Evolutionary conservation across 2,888 invertebrate genomes (phyloP).

Genomic region (Caenorhabditis sinica): DNA sequence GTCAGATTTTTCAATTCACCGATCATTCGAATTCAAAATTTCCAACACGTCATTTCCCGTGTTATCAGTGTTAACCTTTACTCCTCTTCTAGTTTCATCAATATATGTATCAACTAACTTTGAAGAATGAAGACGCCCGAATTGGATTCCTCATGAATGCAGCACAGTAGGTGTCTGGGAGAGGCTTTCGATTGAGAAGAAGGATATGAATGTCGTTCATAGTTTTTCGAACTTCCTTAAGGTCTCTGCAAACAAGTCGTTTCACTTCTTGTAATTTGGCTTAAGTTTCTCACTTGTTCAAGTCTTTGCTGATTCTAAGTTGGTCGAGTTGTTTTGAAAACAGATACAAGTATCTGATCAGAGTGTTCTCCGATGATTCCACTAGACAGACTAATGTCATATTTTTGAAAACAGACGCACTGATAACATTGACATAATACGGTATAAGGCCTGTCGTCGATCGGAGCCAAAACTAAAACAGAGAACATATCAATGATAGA

Average conservation of each 20-base stretch:
- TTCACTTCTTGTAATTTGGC: neutral
- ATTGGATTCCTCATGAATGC: conserved; percentile 65
- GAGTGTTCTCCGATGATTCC: conserved; percentile 58
- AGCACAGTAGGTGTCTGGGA: conserved; percentile 19
- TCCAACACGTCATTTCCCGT: conserved; percentile 2
- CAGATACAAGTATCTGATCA: conserved; percentile 63
- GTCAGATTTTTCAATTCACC: neutral
- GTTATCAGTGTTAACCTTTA: conserved; percentile 5
- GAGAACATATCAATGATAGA: conserved; percentile 14
- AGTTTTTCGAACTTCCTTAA: conserved; percentile 62
- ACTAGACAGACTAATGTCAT: conserved; percentile 57
- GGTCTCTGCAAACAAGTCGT: conserved; percentile 44
- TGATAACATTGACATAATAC: conserved; percentile 63
- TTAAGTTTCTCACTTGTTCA: conserved; percentile 46
- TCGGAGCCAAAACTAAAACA: conserved; percentile 64
- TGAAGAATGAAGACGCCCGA: conserved; percentile 57
- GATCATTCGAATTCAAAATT: no score
- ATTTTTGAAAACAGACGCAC: conserved; percentile 42
- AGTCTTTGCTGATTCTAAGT: conserved; percentile 49
- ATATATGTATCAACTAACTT: conserved; percentile 35
- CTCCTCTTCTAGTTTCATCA: no score
- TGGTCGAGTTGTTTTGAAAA: conserved; percentile 65
- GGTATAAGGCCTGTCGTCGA: conserved; percentile 59
- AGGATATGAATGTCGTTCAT: conserved; percentile 52
- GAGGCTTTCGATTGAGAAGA: conserved; percentile 45